A percentile compares a stretch with the other conserved stretches of the same genome.
These are phyloP conservation scores for Dysmachus trigonus DNA, from an alignment of 2,888 invertebrate genomes.

Conservation along the genomic window DNA sequence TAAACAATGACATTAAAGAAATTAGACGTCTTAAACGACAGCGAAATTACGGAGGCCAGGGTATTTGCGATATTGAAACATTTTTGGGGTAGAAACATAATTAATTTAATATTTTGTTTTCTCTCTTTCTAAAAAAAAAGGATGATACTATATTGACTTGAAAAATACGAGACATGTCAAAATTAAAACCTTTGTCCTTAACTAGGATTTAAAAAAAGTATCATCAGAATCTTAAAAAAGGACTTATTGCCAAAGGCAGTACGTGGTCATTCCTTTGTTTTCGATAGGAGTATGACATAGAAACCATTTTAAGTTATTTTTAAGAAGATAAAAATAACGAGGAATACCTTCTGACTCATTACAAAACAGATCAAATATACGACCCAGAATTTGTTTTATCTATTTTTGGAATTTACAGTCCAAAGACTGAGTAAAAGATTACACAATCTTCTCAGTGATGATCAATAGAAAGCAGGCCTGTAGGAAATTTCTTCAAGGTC, in stretches of 20 bases:
- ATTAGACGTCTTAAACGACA: not conserved
- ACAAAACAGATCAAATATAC: not conserved
- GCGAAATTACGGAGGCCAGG: not conserved
- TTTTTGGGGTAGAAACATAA: not conserved
- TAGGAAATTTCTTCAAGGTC: not conserved
- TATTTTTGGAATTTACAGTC: not conserved
- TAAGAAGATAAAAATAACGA: not conserved
- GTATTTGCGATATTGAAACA: not conserved
- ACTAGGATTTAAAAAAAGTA: not conserved
- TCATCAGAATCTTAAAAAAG: not conserved
- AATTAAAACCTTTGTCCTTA: not conserved
- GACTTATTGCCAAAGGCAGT: not conserved
- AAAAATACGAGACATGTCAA: not conserved
- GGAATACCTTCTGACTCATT: not conserved
- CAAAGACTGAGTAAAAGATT: not conserved
- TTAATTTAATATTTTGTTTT: not conserved
- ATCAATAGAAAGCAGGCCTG: not conserved
- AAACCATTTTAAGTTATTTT: not conserved
- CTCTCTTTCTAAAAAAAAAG: not conserved
- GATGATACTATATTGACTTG: not conserved
- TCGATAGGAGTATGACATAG: not conserved
- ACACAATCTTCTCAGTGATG: not conserved
- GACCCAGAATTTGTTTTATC: not conserved
- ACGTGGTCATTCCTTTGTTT: not conserved
- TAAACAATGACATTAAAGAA: not conserved